Evolutionary conservation across 2,797 vertebrate genomes (phyloP).

Genomic region (Fistularia commersonii): DNA sequence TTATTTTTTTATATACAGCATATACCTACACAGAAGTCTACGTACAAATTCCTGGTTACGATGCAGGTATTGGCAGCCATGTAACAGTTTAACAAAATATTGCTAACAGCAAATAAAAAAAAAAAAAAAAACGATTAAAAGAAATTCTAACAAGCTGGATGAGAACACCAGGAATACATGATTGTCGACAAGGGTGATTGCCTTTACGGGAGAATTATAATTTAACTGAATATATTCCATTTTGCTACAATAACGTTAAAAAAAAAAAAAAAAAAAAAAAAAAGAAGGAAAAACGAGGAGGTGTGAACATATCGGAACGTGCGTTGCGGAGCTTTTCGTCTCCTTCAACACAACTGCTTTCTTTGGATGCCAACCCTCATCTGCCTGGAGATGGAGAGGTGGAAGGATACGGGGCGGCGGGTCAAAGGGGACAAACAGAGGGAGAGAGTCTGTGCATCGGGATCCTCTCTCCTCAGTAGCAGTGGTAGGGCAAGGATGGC

Average conservation of each 20-base stretch:
- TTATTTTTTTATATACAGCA: constrained; percentile 71
- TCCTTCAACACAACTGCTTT: constrained; percentile 57
- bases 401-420: neutral
- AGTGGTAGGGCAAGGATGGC: constrained; percentile 73
- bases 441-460: constrained; percentile 47
- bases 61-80: constrained; percentile 57
- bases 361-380: constrained; percentile 68
- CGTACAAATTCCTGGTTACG: constrained; percentile 48
- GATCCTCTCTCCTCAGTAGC: constrained; percentile 75
- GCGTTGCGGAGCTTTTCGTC: constrained; percentile 16
- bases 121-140: constrained; percentile 1
- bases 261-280: constrained; percentile 1
- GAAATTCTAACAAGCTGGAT: constrained; percentile 29
- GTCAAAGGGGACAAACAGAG: neutral
- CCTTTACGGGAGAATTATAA: constrained; percentile 67
- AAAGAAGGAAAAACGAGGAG: constrained; percentile 8
- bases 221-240: constrained; percentile 54
- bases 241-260: constrained; percentile 66
- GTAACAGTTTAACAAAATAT: constrained; percentile 31
- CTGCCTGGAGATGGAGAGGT: constrained; percentile 25
- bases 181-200: constrained; percentile 74
- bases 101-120: constrained; percentile 19
- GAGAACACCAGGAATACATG: constrained; percentile 60
- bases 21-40: constrained; percentile 55
- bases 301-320: constrained; percentile 16